Evolutionary conservation across 2,113 vertebrate genomes (phyloP), one percentile per base, ranked within the genome.

Genomic region (Xiphophorus maculatus): DNA sequence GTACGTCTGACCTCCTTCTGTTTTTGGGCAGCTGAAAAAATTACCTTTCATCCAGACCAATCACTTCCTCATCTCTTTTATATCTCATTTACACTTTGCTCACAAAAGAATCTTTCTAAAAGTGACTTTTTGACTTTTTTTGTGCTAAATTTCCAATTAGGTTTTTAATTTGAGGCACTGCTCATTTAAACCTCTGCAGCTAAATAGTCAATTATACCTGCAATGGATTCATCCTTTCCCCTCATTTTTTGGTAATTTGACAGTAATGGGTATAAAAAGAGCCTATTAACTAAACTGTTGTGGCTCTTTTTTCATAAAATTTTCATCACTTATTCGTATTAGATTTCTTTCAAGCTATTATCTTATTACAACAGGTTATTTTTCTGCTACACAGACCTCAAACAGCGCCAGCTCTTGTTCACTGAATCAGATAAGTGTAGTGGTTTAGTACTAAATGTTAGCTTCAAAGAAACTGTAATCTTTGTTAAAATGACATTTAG

Each of bases 281-380:
- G 76, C 3, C 70, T 70, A 64, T 83, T 80, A 77, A 63, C 66
- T 29, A 25, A 65, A 71, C 22, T 74, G 54, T 42, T 61, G 19
- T 27, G n/a, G 17, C 12, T 51, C 12, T 51, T 79, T 77, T 61
- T 42, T 15, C 1, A 14, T 2, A 15, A 27, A 28, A n/a, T 87
- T 85, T 81, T 69, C 40, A 10, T 35, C 35, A 32, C 66, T 74
- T 71, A 44, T n/a, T 66, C 48, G 0, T 27, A 73, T 81, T 76
- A 44, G 72, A 79, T 69, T 73, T 61, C 74, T 71, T 77, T 30
- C 30, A 1, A 68, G 62, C 81, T 42, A 58, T 69, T 74, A 79
- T 74, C 62, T 64, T 22, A 29, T 67, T 78, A 25, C 61, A 73
- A 69, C 69, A 65, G 44, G 35, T 73, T 60, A 2, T 66, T 12